Evolutionary conservation across 2,888 invertebrate genomes (phyloP).

Genomic region (Phaedon cochleariae): DNA sequence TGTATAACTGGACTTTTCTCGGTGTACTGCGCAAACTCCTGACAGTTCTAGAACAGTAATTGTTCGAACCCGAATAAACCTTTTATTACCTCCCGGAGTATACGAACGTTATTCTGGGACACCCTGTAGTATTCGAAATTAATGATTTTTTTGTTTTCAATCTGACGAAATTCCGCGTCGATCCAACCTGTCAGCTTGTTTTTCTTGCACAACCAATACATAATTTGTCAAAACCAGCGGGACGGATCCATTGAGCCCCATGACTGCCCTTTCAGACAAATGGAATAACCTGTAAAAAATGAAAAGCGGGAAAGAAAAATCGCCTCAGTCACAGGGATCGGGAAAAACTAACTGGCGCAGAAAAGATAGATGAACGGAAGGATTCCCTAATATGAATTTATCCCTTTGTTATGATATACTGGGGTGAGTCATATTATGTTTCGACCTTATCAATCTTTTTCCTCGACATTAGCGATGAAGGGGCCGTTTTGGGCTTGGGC

Average conservation of each 20-base stretch:
- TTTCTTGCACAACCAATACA: background rate
- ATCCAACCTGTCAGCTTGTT: background rate
- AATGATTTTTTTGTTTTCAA: background rate
- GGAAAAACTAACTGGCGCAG: conserved; percentile 34
- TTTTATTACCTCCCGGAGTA: no score
- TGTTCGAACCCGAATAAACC: no score
- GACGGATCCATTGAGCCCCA: conserved; percentile 29
- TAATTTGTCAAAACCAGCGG: conserved; percentile 42
- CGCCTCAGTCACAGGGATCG: conserved; percentile 26
- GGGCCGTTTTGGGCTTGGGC: conserved; percentile 19
- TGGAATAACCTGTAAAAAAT: conserved; percentile 41
- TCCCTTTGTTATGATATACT: conserved; percentile 28
- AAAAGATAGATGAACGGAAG: conserved; percentile 32
- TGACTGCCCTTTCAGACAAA: conserved; percentile 29
- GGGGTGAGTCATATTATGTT: conserved; percentile 32
- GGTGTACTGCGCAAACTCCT: no score
- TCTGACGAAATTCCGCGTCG: background rate
- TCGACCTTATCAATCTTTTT: conserved; percentile 31
- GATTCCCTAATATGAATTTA: conserved; percentile 34
- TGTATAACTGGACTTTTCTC: no score
- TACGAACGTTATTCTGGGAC: no score
- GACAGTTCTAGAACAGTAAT: no score
- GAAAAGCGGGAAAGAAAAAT: conserved; percentile 32
- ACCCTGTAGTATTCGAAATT: no score
- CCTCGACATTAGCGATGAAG: conserved; percentile 30